phyloP scores from a whole-genome alignment of 2,888 invertebrate species.

The Coelinius sp. region DNA sequence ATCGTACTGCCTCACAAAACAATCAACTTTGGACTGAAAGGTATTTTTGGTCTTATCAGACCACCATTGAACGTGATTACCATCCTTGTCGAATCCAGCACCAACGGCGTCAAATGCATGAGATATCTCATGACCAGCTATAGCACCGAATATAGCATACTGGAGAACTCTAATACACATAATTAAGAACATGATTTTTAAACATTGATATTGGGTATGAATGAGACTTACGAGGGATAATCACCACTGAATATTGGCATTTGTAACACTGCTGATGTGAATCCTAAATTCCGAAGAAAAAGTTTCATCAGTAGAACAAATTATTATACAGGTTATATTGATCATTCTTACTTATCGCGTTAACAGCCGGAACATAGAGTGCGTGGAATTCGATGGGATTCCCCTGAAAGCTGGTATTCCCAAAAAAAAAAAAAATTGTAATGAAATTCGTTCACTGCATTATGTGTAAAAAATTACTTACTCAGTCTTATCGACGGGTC shows the following conservation, averaged over 20 bases:
- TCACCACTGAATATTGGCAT: background rate
- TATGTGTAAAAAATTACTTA: background rate
- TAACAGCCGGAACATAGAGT: background rate
- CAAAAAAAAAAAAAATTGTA: too few relatives aligned
- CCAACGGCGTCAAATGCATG: background rate
- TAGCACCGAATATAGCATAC: background rate
- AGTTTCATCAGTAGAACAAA: background rate
- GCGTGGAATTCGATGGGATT: too few relatives aligned
- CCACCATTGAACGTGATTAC: background rate
- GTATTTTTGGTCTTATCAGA: background rate
- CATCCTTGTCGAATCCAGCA: background rate
- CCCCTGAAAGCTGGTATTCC: too few relatives aligned
- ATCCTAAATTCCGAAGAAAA: background rate
- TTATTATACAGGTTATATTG: background rate
- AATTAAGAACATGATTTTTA: background rate
- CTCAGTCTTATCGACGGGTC: background rate
- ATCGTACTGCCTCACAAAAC: background rate
- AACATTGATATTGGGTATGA: background rate
- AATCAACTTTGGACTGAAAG: background rate
- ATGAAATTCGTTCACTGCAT: background rate
- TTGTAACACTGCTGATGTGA: background rate
- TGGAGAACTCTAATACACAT: background rate
- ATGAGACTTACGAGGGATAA: background rate
- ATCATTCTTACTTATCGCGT: background rate
- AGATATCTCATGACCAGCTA: slow-evolving; percentile 1